These are phyloP conservation scores for Cryptocheilus praepositus DNA, from an alignment of 2,888 invertebrate genomes.

Conservation along the genomic window DNA sequence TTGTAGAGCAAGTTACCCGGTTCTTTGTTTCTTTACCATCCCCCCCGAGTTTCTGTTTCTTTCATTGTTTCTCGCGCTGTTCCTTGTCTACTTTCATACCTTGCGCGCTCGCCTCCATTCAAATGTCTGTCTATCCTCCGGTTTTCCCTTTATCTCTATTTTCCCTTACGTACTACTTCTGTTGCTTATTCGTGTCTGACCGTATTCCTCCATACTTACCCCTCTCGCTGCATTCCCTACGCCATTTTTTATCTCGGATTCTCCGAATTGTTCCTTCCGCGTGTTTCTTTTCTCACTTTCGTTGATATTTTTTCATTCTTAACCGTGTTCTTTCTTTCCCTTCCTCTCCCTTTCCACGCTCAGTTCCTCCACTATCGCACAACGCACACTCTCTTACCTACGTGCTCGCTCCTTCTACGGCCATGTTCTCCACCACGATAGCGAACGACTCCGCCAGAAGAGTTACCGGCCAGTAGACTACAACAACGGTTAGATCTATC, in stretches of 20 bases:
- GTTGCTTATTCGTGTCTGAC: too few relatives aligned
- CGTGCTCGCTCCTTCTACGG: neutral
- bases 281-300: too few relatives aligned
- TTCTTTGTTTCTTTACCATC: constrained; percentile 10
- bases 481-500: constrained; percentile 57
- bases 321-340: constrained; percentile 2
- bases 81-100: too few relatives aligned
- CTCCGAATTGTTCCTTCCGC: too few relatives aligned
- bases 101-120: too few relatives aligned
- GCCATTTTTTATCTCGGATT: too few relatives aligned
- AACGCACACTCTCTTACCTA: constrained; percentile 5
- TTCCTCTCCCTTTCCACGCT: constrained; percentile 8
- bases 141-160: too few relatives aligned
- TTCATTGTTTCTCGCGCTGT: neutral
- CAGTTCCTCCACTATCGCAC: neutral
- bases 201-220: too few relatives aligned
- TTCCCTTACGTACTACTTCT: too few relatives aligned
- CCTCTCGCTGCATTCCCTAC: too few relatives aligned
- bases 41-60: constrained; percentile 12
- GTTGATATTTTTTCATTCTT: too few relatives aligned
- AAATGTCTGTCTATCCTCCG: too few relatives aligned
- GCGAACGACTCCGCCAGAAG: constrained; percentile 8
- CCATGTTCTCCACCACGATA: neutral
- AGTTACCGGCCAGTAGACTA: constrained; percentile 39
- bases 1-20: constrained; percentile 15